Base-by-base conservation (phyloP, 2,888 invertebrate species). In the Macrosiphum euphorbiae region DNA sequence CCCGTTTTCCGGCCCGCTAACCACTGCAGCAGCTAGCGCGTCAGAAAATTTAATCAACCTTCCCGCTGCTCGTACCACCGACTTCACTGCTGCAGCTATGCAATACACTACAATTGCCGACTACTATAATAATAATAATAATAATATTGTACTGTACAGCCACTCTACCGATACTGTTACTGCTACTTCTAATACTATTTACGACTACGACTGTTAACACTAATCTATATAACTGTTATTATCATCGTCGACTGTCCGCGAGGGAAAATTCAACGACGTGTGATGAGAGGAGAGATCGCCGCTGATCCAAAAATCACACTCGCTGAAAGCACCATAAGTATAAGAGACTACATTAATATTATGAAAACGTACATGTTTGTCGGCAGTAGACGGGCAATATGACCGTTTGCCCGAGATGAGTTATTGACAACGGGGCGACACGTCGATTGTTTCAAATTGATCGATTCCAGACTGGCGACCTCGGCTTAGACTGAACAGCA, bases 1-100 rank as follows among this genome's bases (percentile, higher is more conserved):
- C 58, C 90, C 90, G 90, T 94, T 90, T 94, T 94, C 94, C 92
- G 92, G 58, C 28, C 78, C 94, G 86, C 84, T 90, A 94, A 94
- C 94, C 86, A 61, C 90, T 78, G 78, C 78, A 20, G 78, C 78
- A 78, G 78, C 78, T 50, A 58, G 58, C 61, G 47, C 61, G 90
- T 93, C 90, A 55, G 90, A 86, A 67, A 94, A 94, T 94, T 94
- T 94, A 94, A 94, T 94, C 90, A 86, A 90, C 61, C 44, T 35
- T 7, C 24, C 61, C 20, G 61, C 4, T 5, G 20, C 47, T 3
- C 41, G 35, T 26, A 8, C 35, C 26, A 5, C 41, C 90, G 4
- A n/a, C 55, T 24, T 67, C 26, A 67, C 47, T 35, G 35, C 44
- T 28, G 44, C 52, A 52, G 24, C n/a, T 61, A 61, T n/a, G n/a